Base-by-base conservation (phyloP, 2,113 vertebrate species). In the Thalassarche chlororhynchos region DNA sequence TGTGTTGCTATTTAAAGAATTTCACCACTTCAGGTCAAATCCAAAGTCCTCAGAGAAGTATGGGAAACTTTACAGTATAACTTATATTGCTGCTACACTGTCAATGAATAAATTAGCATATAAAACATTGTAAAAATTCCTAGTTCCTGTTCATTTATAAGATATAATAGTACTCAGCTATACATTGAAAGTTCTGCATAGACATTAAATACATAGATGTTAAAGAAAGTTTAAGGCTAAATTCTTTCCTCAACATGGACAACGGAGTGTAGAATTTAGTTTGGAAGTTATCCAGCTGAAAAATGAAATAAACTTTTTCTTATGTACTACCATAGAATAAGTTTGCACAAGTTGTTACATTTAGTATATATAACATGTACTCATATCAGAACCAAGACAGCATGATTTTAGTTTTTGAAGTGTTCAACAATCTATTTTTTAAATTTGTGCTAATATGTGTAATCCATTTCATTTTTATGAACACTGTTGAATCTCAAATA, bases 61-160 rank as follows among this genome's bases (percentile, higher is more conserved):
- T 74, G 16, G 32, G 55, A 88, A 96, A 96, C 78, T 91, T 92
- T 60, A 88, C 19, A 68, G 79, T 83, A 25, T 79, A 90, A 81
- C 76, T 83, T 69, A 31, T 5, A 86, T 42, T 90, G 42, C 83
- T 85, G 74, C 61, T 86, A 84, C 19, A 49, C 70, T 64, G 44
- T 95, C 92, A 92, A 86, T 88, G 77, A 92, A 93, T 81, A 80
- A 88, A 94, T 92, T 95, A 96, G 47, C 95, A 96, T 93, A 94
- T 93, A 89, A 91, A 95, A 84, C 51, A 57, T 87, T 90, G 44
- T 95, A 87, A 97, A 87, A 88, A 28, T 46, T 91, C 76, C 65
- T 47, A 54, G 31, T 55, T 95, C 80, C 81, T 90, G n/a, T 89
- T 96, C 75, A 82, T 90, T 96, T 96, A 32, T 84, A 84, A 86